Conservation (phyloP, 2,113 vertebrate genomes). For the Tachuris rubrigastra region DNA sequence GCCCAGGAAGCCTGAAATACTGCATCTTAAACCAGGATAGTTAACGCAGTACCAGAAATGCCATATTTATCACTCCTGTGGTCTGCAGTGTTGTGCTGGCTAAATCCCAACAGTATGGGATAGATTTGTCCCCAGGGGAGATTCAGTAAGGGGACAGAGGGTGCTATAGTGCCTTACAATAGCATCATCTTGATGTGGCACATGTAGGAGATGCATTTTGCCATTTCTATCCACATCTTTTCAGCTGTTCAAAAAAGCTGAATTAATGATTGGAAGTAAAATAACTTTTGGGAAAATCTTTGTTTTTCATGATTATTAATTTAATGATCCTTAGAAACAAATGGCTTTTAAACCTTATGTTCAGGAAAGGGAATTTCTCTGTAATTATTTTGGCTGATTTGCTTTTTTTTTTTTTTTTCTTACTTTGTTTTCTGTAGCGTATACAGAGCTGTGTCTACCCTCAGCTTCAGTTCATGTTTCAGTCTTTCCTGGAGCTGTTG, state of each 20-base stretch:
- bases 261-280: neutral
- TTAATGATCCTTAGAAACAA: neutral
- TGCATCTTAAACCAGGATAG: neutral
- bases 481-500: neutral
- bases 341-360: neutral
- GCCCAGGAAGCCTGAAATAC: neutral
- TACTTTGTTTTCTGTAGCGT: neutral
- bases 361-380: neutral
- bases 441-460: neutral
- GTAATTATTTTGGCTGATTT: neutral
- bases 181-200: neutral
- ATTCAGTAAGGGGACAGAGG: neutral
- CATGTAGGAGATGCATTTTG: neutral
- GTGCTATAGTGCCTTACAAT: neutral
- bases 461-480: neutral
- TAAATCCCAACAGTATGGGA: neutral
- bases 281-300: neutral
- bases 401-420: neutral
- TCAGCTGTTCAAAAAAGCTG: neutral
- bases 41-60: neutral
- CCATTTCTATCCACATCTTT: neutral
- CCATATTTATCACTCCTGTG: neutral
- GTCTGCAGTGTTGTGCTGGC: neutral
- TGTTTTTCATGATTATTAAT: slow-evolving; percentile 24
- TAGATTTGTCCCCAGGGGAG: neutral